A percentile compares a stretch with the other conserved stretches of the same genome.
These are phyloP conservation scores for Onychostruthus taczanowskii DNA, from an alignment of 2,113 vertebrate genomes.

Conservation along the genomic window DNA sequence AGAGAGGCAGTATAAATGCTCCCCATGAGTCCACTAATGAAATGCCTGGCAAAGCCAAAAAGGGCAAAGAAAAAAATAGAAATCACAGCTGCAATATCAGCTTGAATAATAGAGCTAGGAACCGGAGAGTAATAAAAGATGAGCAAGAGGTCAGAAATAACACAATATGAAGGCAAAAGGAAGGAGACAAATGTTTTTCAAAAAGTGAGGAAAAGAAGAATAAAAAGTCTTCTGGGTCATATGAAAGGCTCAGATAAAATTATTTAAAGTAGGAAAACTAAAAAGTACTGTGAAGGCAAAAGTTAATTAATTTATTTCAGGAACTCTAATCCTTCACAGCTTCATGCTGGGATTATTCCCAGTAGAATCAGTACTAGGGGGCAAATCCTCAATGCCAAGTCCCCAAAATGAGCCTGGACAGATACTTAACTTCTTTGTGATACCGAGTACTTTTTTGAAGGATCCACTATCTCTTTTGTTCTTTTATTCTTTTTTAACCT, in stretches of 20 bases:
- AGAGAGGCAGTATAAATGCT: conserved; percentile 51
- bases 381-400: background rate
- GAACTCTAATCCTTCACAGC: background rate
- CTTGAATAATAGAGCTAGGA: conserved; percentile 60
- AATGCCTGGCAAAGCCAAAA: conserved; percentile 68
- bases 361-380: background rate
- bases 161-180: conserved; percentile 40
- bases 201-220: background rate
- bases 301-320: background rate
- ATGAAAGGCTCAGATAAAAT: background rate
- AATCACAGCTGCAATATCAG: conserved; percentile 68
- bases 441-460: background rate
- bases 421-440: background rate
- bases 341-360: background rate
- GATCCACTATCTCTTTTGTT: background rate
- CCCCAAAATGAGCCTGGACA: background rate
- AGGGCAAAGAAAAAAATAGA: conserved; percentile 70
- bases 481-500: background rate
- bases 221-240: background rate
- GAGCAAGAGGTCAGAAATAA: conserved; percentile 66
- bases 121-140: conserved; percentile 42
- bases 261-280: background rate
- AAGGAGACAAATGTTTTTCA: background rate
- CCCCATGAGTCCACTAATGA: conserved; percentile 56
- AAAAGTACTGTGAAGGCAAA: background rate